A percentile compares a stretch with the other conserved stretches of the same genome.
Conservation (phyloP, 2,797 vertebrate genomes). For the Aeoliscus strigatus region DNA sequence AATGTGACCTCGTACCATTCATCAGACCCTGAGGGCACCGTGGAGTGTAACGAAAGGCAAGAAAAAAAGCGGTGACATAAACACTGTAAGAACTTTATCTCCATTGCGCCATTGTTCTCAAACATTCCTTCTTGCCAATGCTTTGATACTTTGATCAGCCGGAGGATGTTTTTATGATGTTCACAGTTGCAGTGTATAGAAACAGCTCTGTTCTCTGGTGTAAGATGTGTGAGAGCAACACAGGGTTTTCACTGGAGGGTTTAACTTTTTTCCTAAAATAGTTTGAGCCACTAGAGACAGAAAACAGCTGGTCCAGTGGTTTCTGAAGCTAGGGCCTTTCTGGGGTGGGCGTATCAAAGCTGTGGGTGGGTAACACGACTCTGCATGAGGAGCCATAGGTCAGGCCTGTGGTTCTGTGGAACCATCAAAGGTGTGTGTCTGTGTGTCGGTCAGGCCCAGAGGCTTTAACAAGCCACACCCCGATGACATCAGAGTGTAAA, state of each 20-base stretch:
- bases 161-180: too few relatives aligned
- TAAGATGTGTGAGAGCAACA: constrained; percentile 1
- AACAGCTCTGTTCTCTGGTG: constrained; percentile 31
- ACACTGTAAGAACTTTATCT: constrained; percentile 16
- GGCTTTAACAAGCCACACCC: constrained; percentile 39
- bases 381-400: constrained; percentile 41
- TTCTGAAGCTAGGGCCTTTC: constrained; percentile 25
- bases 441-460: constrained; percentile 5
- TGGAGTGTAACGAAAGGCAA: constrained; percentile 1
- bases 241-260: constrained; percentile 20
- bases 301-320: constrained; percentile 67
- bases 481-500: constrained; percentile 25
- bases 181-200: too few relatives aligned
- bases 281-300: constrained; percentile 52
- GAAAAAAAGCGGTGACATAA: too few relatives aligned
- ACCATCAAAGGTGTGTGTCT: constrained; percentile 14
- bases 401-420: constrained; percentile 25
- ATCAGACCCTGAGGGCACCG: constrained; percentile 2
- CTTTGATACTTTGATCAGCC: constrained; percentile 5
- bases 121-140: constrained; percentile 5
- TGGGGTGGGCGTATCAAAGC: constrained; percentile 58
- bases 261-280: constrained; percentile 54
- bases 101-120: constrained; percentile 13
- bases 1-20: too few relatives aligned
- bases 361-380: constrained; percentile 57